A percentile compares a stretch with the other conserved stretches of the same genome.
Evolutionary conservation across 2,797 vertebrate species (phyloP).

Genomic region (Scyliorhinus canicula): DNA sequence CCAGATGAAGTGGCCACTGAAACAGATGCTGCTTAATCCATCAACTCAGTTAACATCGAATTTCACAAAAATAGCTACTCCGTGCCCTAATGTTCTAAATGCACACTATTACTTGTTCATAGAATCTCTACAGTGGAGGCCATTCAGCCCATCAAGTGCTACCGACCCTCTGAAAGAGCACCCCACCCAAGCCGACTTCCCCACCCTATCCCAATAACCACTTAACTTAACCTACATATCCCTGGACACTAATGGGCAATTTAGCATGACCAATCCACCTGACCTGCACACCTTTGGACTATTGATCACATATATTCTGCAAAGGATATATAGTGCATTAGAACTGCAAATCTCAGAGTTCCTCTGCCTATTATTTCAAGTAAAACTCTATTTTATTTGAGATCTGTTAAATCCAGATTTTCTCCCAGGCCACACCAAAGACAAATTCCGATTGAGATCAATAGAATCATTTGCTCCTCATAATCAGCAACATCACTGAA

Average conservation of each 20-base stretch:
- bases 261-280: no score
- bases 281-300: no score
- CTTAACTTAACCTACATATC: no score
- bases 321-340: background rate
- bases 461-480: background rate
- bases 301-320: no score
- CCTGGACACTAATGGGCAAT: no score
- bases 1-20: background rate
- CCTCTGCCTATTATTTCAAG: background rate
- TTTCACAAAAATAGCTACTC: background rate
- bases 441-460: background rate
- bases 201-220: no score
- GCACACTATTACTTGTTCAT: no score
- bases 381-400: background rate
- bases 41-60: background rate
- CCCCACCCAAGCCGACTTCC: no score
- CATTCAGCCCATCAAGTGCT: no score
- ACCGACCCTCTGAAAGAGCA: no score
- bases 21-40: background rate
- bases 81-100: no score
- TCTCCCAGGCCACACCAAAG: background rate
- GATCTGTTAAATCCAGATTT: background rate
- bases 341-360: background rate
- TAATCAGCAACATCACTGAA: background rate
- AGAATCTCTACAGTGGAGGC: no score